These are phyloP conservation scores for Desmophyllum pertusum DNA, from an alignment of 92 coral and sea anemone genomes.

Conservation along the genomic window DNA sequence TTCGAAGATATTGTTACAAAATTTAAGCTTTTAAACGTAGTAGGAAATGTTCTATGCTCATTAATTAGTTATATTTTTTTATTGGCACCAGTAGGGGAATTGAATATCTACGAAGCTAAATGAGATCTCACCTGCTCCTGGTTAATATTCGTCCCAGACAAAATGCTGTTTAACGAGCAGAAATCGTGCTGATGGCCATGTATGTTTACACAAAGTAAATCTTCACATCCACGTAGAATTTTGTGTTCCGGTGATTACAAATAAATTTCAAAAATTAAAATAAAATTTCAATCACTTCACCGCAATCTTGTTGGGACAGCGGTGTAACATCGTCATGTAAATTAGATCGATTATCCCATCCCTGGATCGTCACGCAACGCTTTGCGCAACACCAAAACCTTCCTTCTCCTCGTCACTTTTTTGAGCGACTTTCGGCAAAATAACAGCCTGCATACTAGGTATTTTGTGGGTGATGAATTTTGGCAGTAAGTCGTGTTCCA, in stretches of 20 bases:
- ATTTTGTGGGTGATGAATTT: too few species aligned
- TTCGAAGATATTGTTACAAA: background rate
- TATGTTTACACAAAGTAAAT: background rate
- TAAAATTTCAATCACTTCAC: background rate
- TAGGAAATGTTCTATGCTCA: background rate
- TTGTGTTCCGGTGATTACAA: background rate
- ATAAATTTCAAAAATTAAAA: background rate
- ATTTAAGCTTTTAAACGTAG: background rate
- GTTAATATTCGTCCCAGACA: background rate
- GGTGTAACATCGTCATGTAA: background rate
- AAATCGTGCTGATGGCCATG: background rate
- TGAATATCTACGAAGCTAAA: background rate
- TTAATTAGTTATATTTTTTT: background rate
- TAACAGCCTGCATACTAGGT: too few species aligned
- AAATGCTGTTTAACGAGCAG: background rate
- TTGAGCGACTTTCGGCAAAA: too few species aligned
- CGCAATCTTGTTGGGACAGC: slow-evolving; percentile 8
- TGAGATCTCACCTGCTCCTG: slow-evolving; percentile 3
- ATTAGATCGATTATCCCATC: background rate
- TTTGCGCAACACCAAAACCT: too few species aligned
- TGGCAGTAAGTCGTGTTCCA: too few species aligned
- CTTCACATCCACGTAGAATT: background rate
- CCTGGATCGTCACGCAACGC: slow-evolving; percentile 1
- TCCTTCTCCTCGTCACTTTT: too few species aligned
- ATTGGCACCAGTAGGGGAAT: background rate